These are phyloP conservation scores for Hemichromis elongatus DNA, from an alignment of 2,113 vertebrate species.

Conservation along the genomic window DNA sequence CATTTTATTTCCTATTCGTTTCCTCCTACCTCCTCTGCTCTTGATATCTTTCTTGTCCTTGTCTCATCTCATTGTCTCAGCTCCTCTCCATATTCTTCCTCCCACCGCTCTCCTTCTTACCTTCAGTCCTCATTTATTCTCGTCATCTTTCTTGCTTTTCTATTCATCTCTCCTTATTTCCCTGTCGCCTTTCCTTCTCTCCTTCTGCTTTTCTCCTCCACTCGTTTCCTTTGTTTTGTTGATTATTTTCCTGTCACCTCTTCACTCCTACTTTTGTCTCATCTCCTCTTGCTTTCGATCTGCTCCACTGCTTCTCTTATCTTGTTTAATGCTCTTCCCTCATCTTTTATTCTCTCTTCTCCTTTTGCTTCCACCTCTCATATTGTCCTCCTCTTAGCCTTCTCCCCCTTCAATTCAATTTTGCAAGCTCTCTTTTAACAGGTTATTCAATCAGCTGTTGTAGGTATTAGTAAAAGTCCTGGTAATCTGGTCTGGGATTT, in stretches of 20 bases:
- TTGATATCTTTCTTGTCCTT: not conserved
- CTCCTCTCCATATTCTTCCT: not conserved
- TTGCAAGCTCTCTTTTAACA: not conserved
- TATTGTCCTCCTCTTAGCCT: not conserved
- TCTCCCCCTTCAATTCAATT: not conserved
- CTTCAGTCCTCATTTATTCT: not conserved
- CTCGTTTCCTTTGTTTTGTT: not conserved
- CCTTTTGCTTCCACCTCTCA: not conserved
- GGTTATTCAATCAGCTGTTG: constrained; percentile 35
- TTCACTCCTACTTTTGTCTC: not conserved
- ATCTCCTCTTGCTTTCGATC: not conserved
- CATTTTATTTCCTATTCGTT: not conserved
- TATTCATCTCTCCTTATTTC: not conserved
- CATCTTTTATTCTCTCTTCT: not conserved
- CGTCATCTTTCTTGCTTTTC: not conserved
- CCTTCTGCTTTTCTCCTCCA: not conserved
- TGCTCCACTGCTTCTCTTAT: not conserved
- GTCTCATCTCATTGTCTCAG: not conserved
- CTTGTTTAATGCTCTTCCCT: not conserved
- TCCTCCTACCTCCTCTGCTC: not conserved
- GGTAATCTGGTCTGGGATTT: constrained; percentile 51
- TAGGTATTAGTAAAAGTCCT: constrained; percentile 33
- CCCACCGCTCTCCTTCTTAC: not conserved
- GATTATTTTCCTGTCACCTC: not conserved
- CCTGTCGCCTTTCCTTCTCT: not conserved